A percentile compares a stretch with the other conserved stretches of the same genome.
Conservation (phyloP, 2,888 invertebrate species). For the Apomyelois bistriatella region DNA sequence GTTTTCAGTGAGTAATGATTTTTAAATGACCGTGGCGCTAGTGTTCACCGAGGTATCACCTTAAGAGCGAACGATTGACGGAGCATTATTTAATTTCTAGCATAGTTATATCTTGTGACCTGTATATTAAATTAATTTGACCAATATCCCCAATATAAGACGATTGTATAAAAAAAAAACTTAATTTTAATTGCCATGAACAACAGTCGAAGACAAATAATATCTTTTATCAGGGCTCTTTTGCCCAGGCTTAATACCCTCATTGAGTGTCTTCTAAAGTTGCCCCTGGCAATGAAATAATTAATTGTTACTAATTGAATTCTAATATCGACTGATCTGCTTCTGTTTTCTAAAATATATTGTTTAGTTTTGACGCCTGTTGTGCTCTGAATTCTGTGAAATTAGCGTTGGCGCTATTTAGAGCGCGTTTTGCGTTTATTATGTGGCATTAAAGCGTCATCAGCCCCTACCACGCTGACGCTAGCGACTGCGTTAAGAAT, state of each 20-base stretch:
- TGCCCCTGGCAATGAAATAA: not conserved
- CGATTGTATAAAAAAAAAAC: conserved; percentile 28
- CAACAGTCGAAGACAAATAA: not conserved
- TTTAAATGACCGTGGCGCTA: too few relatives aligned
- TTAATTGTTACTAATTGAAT: conserved; percentile 27
- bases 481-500: too few relatives aligned
- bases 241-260: too few relatives aligned
- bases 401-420: not conserved
- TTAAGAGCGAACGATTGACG: conserved; percentile 54
- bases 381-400: not conserved
- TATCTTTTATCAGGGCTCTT: not conserved
- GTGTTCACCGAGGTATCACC: too few relatives aligned
- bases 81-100: conserved; percentile 69
- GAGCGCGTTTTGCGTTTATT: not conserved
- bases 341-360: conserved; percentile 23
- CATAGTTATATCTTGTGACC: conserved; percentile 64
- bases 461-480: too few relatives aligned
- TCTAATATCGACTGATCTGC: conserved; percentile 32
- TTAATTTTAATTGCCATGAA: not conserved
- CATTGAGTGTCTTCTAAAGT: not conserved
- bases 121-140: conserved; percentile 59
- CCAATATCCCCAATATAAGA: conserved; percentile 51
- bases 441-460: too few relatives aligned
- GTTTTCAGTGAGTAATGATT: too few relatives aligned
- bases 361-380: conserved; percentile 27